phyloP scores from a whole-genome alignment of 2,113 vertebrate species.

The Zosterops japonicus region DNA sequence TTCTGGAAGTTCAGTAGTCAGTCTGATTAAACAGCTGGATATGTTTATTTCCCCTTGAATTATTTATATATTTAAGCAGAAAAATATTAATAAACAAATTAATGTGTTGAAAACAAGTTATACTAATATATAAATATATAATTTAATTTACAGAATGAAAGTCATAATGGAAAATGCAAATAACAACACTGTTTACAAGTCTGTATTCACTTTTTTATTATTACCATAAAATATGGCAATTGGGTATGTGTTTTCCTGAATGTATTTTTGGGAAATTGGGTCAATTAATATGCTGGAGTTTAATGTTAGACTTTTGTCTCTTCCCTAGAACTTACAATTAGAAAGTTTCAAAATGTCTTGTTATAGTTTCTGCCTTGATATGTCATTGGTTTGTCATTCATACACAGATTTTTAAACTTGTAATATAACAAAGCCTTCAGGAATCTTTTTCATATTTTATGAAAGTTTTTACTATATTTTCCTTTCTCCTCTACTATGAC shows the following conservation, averaged over 20 bases:
- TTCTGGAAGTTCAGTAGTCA: background rate
- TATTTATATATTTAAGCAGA: background rate
- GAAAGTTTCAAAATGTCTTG: background rate
- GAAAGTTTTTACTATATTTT: background rate
- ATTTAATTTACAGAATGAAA: background rate
- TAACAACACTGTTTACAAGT: background rate
- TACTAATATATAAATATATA: background rate
- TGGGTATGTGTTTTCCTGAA: background rate
- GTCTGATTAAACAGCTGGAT: background rate
- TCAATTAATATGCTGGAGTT: background rate
- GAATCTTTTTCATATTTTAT: background rate
- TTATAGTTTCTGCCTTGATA: background rate
- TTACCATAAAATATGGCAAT: constrained; percentile 21
- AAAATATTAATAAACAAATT: background rate
- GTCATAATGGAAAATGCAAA: constrained; percentile 33
- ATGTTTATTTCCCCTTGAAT: background rate
- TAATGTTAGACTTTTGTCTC: constrained; percentile 10
- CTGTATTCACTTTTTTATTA: constrained; percentile 4
- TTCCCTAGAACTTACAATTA: background rate
- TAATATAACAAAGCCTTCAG: background rate
- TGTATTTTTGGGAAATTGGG: background rate
- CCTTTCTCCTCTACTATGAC: background rate
- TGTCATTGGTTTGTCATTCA: background rate
- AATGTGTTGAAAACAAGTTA: background rate
- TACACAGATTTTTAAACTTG: background rate